Conservation (phyloP, 1,140 invertebrate species). For the Phthorimaea operculella region DNA sequence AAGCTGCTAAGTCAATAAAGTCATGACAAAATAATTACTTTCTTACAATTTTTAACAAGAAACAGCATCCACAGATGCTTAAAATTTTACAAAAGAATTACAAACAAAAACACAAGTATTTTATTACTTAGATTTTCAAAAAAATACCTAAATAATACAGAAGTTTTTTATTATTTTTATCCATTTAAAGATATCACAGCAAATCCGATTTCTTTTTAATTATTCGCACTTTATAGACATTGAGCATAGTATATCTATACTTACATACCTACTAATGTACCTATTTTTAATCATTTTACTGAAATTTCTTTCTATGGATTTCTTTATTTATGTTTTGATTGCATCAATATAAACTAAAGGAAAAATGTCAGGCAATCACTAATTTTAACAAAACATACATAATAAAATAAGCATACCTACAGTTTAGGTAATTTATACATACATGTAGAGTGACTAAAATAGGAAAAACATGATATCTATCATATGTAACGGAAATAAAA, state of each 20-base stretch:
- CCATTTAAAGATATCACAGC: slow-evolving; percentile 1
- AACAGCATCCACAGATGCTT: too few species aligned
- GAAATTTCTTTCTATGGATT: slow-evolving; percentile 1
- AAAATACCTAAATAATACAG: too few species aligned
- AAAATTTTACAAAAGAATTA: too few species aligned
- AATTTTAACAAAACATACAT: not conserved
- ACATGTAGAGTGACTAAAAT: not conserved
- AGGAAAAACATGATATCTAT: not conserved
- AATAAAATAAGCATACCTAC: not conserved
- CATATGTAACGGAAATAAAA: too few species aligned
- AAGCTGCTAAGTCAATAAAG: too few species aligned
- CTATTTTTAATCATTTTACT: not conserved
- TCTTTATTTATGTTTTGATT: not conserved
- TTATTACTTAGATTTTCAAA: too few species aligned
- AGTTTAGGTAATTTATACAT: not conserved
- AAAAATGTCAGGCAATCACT: not conserved
- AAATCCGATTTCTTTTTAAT: not conserved
- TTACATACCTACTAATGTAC: not conserved
- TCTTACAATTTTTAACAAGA: too few species aligned
- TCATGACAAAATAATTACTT: too few species aligned
- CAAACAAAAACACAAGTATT: too few species aligned
- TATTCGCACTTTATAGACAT: too few species aligned
- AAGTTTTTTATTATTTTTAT: not conserved
- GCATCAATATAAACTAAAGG: not conserved
- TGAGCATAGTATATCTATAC: not conserved